Evolutionary conservation across 2,113 vertebrate species (phyloP).

Genomic region (Tychaedon coryphoeus): DNA sequence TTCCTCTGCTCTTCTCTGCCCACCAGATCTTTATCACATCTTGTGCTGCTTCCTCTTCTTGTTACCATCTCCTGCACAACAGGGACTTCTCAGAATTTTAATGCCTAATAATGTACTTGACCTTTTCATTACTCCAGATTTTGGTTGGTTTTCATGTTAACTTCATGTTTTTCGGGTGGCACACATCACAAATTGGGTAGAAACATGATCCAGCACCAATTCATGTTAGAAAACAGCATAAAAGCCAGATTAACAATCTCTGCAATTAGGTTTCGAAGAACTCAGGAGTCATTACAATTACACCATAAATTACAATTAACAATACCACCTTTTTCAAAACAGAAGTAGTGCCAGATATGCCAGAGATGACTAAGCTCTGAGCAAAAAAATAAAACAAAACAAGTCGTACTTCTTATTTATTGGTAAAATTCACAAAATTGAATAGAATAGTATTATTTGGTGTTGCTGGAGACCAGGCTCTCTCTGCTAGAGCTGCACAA

Average conservation of each 20-base stretch:
- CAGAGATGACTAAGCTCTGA: constrained; percentile 59
- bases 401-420: background rate
- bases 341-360: constrained; percentile 57
- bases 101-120: constrained; percentile 56
- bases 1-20: constrained; percentile 67
- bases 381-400: constrained; percentile 41
- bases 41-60: constrained; percentile 71
- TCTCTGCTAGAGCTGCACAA: background rate
- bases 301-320: background rate
- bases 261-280: constrained; percentile 62
- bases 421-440: background rate
- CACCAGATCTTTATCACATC: constrained; percentile 69
- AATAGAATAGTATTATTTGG: background rate
- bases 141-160: background rate
- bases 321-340: constrained; percentile 53
- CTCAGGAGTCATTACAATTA: background rate
- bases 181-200: background rate
- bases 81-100: constrained; percentile 68
- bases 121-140: constrained; percentile 47
- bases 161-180: background rate
- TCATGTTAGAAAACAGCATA: background rate
- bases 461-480: background rate
- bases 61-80: constrained; percentile 58
- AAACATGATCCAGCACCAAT: background rate
- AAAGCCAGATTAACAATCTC: constrained; percentile 10